Evolutionary conservation across 2,113 vertebrate species (phyloP).

Genomic region (Myiozetetes cayanensis): DNA sequence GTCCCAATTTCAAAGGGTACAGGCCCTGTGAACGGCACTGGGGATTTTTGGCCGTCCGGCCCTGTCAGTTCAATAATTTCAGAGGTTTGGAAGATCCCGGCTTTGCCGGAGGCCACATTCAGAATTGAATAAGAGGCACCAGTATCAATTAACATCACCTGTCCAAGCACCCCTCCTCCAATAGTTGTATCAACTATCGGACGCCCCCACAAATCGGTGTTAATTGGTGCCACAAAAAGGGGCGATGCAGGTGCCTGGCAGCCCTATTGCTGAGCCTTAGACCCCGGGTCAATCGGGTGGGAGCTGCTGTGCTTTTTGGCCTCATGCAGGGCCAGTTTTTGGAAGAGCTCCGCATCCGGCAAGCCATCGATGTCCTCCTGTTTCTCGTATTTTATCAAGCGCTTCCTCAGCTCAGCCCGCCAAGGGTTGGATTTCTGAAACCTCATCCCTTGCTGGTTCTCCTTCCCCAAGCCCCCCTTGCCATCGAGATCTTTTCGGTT

Average conservation of each 20-base stretch:
- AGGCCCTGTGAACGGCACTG: constrained; percentile 20
- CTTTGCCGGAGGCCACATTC: background rate
- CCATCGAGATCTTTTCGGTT: constrained; percentile 32
- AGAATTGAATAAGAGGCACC: constrained; percentile 62
- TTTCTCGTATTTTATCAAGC: constrained; percentile 55
- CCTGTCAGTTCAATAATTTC: constrained; percentile 37
- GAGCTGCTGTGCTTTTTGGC: constrained; percentile 54
- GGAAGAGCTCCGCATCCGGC: constrained; percentile 22
- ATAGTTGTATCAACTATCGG: constrained; percentile 65
- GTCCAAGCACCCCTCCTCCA: constrained; percentile 68
- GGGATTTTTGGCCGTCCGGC: background rate
- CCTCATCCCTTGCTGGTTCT: constrained; percentile 57
- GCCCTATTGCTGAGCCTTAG: constrained; percentile 68
- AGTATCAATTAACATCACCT: constrained; percentile 64
- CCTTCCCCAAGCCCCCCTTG: constrained; percentile 18
- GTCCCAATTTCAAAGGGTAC: constrained; percentile 55
- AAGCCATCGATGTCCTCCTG: constrained; percentile 56
- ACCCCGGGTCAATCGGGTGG: constrained; percentile 39
- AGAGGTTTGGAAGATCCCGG: constrained; percentile 38
- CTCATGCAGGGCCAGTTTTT: constrained; percentile 46
- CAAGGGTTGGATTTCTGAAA: constrained; percentile 50
- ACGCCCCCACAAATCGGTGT: constrained; percentile 61
- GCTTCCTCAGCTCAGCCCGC: constrained; percentile 57
- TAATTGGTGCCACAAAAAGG: constrained; percentile 68
- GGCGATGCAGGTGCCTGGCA: constrained; percentile 65